Conservation (phyloP, 2,797 vertebrate genomes). For the Ceyx erithaca region DNA sequence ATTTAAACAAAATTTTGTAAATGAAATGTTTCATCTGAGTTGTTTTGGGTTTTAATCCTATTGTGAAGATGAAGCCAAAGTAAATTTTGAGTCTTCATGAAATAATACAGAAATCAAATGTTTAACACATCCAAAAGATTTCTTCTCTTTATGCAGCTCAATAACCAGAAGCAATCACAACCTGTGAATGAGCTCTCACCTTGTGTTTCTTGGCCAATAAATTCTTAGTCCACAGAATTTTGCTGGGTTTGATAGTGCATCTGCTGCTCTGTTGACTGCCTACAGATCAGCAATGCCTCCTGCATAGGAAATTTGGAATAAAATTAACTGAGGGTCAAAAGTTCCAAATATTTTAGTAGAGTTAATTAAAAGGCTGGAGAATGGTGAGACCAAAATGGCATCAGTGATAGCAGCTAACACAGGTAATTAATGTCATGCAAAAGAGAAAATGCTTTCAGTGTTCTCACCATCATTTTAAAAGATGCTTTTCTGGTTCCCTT, state of each 20-base stretch:
- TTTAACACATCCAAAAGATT: not conserved
- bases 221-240: not conserved
- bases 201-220: not conserved
- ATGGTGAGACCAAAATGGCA: not conserved
- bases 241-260: not conserved
- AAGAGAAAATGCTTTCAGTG: accelerated
- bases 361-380: not conserved
- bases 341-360: not conserved
- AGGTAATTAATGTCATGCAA: not conserved
- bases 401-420: not conserved
- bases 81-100: not conserved
- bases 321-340: not conserved
- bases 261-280: not conserved
- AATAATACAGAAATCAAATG: not conserved
- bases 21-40: not conserved
- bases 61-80: not conserved
- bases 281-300: not conserved
- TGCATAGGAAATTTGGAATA: not conserved
- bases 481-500: not conserved
- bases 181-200: not conserved
- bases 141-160: not conserved
- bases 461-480: not conserved
- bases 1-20: not conserved
- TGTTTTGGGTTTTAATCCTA: not conserved
- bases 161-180: not conserved